These are phyloP conservation scores for Ernsta delagoae DNA, from an alignment of 2,888 invertebrate species.

Conservation along the genomic window DNA sequence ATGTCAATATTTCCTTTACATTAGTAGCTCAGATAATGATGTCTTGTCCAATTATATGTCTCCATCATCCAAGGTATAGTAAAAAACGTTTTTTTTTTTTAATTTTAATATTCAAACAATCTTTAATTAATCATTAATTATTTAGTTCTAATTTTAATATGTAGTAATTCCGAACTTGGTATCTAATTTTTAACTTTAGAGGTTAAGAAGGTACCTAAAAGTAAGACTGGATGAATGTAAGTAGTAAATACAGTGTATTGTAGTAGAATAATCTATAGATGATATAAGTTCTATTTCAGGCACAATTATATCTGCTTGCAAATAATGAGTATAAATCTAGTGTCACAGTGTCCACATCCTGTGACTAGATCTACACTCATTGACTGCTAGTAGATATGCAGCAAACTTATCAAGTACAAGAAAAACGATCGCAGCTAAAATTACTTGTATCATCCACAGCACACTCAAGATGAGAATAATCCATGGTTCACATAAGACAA, in stretches of 20 bases:
- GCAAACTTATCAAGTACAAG: not conserved
- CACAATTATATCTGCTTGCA: constrained; percentile 46
- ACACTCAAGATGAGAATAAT: no score
- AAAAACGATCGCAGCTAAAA: not conserved
- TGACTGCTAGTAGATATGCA: constrained; percentile 80
- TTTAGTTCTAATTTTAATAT: no score
- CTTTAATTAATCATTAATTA: no score
- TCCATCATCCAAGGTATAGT: constrained; percentile 74
- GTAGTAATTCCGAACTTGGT: no score
- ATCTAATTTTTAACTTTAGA: not conserved
- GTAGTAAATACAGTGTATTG: not conserved
- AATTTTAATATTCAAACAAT: not conserved
- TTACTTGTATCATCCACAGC: no score
- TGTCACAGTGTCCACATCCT: constrained; percentile 82
- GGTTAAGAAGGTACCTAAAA: not conserved
- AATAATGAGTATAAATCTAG: constrained; percentile 90
- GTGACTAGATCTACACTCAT: constrained; percentile 97
- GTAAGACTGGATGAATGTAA: no score
- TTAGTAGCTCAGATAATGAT: constrained; percentile 72
- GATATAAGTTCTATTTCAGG: constrained; percentile 18
- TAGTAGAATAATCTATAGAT: no score
- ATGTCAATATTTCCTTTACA: constrained; percentile 51
- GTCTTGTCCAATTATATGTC: constrained; percentile 75
- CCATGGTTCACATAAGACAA: no score
- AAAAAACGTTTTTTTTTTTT: constrained; percentile 44